phyloP scores from a whole-genome alignment of 2,888 invertebrate species.

The Aquatica leii region DNA sequence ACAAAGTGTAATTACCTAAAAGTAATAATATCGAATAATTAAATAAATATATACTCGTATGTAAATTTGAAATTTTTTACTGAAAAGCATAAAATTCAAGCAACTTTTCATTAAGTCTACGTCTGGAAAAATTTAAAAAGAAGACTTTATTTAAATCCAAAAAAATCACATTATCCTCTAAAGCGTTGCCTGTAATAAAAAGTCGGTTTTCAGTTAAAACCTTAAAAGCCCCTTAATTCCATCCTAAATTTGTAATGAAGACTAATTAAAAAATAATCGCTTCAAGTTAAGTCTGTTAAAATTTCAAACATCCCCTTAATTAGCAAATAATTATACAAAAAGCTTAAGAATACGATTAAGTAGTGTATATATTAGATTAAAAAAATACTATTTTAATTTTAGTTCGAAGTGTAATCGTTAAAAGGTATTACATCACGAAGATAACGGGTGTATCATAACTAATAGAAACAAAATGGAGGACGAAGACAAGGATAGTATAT shows the following conservation, averaged over 20 bases:
- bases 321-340: constrained; percentile 23
- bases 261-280: constrained; percentile 42
- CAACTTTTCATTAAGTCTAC: no score
- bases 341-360: not conserved
- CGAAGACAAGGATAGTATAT: constrained; percentile 20
- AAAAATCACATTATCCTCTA: constrained; percentile 28
- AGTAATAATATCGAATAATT: no score
- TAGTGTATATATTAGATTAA: not conserved
- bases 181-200: constrained; percentile 34
- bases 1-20: no score
- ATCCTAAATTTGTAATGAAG: constrained; percentile 32
- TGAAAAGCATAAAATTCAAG: no score
- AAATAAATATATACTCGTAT: no score
- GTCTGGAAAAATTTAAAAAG: not conserved
- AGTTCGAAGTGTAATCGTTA: not conserved
- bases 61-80: no score
- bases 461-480: constrained; percentile 22
- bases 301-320: constrained; percentile 24
- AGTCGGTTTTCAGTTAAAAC: constrained; percentile 35
- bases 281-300: constrained; percentile 29
- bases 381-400: not conserved
- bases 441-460: constrained; percentile 7
- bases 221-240: constrained; percentile 30
- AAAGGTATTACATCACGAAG: not conserved
- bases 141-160: constrained; percentile 20